phyloP scores from a whole-genome alignment of 2,888 invertebrate genomes.

The Cosmia pyralina region DNA sequence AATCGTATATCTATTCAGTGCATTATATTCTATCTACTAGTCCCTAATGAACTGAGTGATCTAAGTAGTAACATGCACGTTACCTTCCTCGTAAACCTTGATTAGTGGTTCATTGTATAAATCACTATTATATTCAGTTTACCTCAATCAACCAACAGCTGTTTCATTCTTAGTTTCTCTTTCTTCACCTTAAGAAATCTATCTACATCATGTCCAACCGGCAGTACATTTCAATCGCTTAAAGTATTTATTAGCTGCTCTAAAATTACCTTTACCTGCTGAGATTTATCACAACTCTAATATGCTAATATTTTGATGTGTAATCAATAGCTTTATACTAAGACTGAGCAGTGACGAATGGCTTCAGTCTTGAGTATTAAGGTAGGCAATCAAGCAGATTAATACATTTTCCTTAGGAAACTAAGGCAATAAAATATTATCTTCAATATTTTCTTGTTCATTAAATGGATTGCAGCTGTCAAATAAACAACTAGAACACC shows the following conservation, averaged over 20 bases:
- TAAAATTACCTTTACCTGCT: constrained; percentile 56
- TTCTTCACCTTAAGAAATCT: constrained; percentile 40
- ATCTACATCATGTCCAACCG: constrained; percentile 39
- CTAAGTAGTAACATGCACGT: not conserved
- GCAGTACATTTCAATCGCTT: constrained; percentile 44
- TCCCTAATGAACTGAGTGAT: not conserved
- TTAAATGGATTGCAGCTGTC: not conserved
- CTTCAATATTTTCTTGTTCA: not conserved
- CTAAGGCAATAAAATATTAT: not conserved
- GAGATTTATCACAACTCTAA: constrained; percentile 64
- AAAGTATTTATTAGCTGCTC: constrained; percentile 58
- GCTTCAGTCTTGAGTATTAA: constrained; percentile 47
- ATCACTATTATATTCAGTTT: constrained; percentile 10
- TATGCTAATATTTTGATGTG: constrained; percentile 68
- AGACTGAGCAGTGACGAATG: constrained; percentile 68
- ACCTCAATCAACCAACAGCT: constrained; percentile 23
- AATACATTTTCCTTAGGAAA: constrained; percentile 19
- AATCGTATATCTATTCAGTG: not conserved
- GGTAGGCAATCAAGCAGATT: constrained; percentile 33
- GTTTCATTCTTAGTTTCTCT: constrained; percentile 43
- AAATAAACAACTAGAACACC: not conserved
- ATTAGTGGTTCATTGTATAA: constrained; percentile 3
- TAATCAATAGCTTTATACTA: constrained; percentile 64
- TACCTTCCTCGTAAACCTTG: not conserved
- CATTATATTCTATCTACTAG: not conserved